Base-by-base conservation (phyloP, 2,888 invertebrate genomes). In the Sphaeridia pumilis region DNA sequence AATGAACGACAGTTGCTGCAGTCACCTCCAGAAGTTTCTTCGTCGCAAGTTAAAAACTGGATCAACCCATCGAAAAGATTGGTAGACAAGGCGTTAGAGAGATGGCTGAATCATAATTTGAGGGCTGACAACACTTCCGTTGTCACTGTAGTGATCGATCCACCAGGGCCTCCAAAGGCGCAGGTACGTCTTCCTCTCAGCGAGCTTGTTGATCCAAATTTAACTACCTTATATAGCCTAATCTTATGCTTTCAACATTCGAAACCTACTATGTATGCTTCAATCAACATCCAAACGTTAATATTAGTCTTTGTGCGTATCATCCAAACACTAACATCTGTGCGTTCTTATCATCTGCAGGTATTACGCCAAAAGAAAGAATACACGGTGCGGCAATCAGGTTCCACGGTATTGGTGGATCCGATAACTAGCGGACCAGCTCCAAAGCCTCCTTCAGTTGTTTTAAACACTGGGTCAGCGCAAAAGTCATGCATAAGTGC, bases 71-170 rank as follows among this genome's bases (percentile, higher is more conserved):
- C 93, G 49, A 88, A 90, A 69, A 80, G 83, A 64, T 74, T 97
- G 52, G 93, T 90, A 0, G 87, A 81, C 70, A 79, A 76, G 67
- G 92, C 85, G 46, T 47, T 58, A 22, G 52, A 85, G 60, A 78
- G 80, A 52, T 97, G 95, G 94, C 79, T 81, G 21, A 78, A 77
- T 45, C 83, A 87, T 4, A 79, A 84, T 67, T 81, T 93, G 78
- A 79, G 94, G 35, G 95, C 97, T 0, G 97, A 97, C 71, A 97
- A 97, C 70, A 92, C 94, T 0, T 92, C 90, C 14, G 93, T 90
- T 43, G 87, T 97, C 21, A 85, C 88, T 0, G 75, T 95, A 21
- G 85, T 94, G 80, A 74, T 93, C 57, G 90, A 93, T 72, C 89
- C 89, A 42, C 84, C 87, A 0, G 87, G 88, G 0, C 87, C 82